Evolutionary conservation across 1,140 invertebrate species (phyloP).

Genomic region (Batillaria attramentaria): DNA sequence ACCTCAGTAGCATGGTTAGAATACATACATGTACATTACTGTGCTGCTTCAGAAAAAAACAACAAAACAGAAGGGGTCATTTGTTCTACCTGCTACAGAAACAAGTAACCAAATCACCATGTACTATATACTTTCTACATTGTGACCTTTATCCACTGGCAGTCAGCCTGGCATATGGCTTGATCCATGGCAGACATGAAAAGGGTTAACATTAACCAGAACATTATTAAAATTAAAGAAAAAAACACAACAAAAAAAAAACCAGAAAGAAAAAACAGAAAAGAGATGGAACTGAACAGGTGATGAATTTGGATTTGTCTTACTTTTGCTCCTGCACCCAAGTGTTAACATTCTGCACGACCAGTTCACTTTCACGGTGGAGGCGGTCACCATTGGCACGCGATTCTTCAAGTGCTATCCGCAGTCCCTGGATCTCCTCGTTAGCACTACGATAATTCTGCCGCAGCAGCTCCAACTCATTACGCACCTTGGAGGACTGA

Average conservation of each 20-base stretch:
- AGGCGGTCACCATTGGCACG: constrained; percentile 68
- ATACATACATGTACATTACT: too few relatives aligned
- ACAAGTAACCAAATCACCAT: too few relatives aligned
- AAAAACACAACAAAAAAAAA: constrained; percentile 12
- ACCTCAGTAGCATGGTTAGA: too few relatives aligned
- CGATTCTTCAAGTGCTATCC: constrained; percentile 67
- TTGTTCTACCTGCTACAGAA: too few relatives aligned
- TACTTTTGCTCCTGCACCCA: constrained; percentile 72
- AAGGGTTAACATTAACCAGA: background rate
- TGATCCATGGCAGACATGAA: background rate
- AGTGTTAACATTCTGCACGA: constrained; percentile 71
- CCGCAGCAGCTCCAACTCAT: constrained; percentile 62
- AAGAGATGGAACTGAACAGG: background rate
- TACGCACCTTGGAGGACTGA: constrained; percentile 55
- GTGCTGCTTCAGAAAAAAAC: too few relatives aligned
- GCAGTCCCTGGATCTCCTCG: constrained; percentile 66
- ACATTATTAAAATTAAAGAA: background rate
- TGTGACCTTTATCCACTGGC: too few relatives aligned
- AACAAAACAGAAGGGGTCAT: too few relatives aligned
- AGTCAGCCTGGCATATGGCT: too few relatives aligned
- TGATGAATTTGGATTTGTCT: constrained; percentile 25
- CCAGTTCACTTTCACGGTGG: constrained; percentile 69
- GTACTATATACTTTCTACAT: too few relatives aligned
- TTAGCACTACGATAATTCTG: constrained; percentile 66
- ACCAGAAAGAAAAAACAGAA: background rate